Evolutionary conservation across 2,888 invertebrate species (phyloP).

Genomic region (Eristalis arbustorum): DNA sequence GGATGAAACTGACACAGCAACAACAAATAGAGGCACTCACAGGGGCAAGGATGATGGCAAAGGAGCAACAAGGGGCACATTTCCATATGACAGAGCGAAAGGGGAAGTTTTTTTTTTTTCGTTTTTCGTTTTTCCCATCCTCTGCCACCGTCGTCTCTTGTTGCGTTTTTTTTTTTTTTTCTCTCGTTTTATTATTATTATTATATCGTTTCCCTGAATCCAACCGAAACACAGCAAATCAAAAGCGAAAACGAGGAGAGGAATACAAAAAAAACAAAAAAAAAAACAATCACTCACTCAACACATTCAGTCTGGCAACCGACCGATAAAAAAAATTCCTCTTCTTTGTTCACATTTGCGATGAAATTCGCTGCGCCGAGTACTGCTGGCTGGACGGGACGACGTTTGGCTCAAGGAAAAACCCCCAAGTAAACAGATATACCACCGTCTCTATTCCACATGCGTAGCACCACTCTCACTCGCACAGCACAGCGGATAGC

Average conservation of each 20-base stretch:
- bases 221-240: background rate
- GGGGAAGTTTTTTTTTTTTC: conserved; percentile 56
- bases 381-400: conserved; percentile 11
- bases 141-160: conserved; percentile 39
- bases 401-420: conserved; percentile 55
- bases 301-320: conserved; percentile 56
- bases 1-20: conserved; percentile 40
- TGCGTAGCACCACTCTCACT: background rate
- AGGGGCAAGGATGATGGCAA: conserved; percentile 16
- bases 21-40: background rate
- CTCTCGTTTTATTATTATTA: conserved; percentile 15
- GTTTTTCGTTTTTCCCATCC: conserved; percentile 24
- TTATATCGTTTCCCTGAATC: background rate
- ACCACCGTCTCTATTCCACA: conserved; percentile 46
- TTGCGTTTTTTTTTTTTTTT: conserved; percentile 56
- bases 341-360: conserved; percentile 67
- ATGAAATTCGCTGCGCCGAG: conserved; percentile 46
- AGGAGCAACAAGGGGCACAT: conserved; percentile 69
- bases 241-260: conserved; percentile 19
- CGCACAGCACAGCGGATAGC: background rate
- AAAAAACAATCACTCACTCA: conserved; percentile 13
- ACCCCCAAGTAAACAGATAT: conserved; percentile 65
- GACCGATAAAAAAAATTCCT: conserved; percentile 51
- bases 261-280: conserved; percentile 23
- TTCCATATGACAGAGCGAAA: conserved; percentile 65